These are phyloP conservation scores for Oxygymnocypris stewartii DNA, from an alignment of 2,113 vertebrate genomes.

Conservation along the genomic window DNA sequence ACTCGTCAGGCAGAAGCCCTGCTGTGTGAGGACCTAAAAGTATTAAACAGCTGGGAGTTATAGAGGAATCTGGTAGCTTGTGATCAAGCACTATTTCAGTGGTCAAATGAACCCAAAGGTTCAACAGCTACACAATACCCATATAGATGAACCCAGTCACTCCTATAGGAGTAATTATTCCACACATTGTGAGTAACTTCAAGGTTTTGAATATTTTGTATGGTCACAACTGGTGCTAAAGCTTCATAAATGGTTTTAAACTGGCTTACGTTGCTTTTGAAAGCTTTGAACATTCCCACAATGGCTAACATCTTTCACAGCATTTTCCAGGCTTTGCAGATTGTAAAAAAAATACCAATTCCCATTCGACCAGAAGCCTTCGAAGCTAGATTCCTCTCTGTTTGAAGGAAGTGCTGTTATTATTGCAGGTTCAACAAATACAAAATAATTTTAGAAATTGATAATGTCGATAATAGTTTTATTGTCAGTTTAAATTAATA, in stretches of 20 bases:
- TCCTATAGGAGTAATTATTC: neutral
- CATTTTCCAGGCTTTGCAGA: neutral
- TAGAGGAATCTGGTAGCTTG: slow-evolving; percentile 10
- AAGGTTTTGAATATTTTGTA: neutral
- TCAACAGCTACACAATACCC: neutral
- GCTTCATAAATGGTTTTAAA: neutral
- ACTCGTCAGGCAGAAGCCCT: slow-evolving; percentile 24
- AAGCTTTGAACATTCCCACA: neutral
- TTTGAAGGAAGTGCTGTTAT: neutral
- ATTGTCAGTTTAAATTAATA: neutral
- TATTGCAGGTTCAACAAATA: neutral
- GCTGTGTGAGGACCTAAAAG: slow-evolving; percentile 8
- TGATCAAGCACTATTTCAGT: slow-evolving; percentile 11
- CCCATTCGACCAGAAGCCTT: neutral
- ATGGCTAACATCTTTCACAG: neutral
- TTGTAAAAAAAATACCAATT: neutral
- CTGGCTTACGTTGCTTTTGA: neutral
- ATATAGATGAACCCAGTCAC: neutral
- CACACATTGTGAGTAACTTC: neutral
- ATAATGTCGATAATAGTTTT: neutral
- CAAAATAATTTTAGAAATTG: neutral
- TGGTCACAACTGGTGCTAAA: neutral
- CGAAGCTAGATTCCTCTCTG: neutral
- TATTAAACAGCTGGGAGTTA: slow-evolving; percentile 24
- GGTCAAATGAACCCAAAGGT: neutral